Evolutionary conservation across 2,888 invertebrate genomes (phyloP).

Genomic region (Seira sanloemensis): DNA sequence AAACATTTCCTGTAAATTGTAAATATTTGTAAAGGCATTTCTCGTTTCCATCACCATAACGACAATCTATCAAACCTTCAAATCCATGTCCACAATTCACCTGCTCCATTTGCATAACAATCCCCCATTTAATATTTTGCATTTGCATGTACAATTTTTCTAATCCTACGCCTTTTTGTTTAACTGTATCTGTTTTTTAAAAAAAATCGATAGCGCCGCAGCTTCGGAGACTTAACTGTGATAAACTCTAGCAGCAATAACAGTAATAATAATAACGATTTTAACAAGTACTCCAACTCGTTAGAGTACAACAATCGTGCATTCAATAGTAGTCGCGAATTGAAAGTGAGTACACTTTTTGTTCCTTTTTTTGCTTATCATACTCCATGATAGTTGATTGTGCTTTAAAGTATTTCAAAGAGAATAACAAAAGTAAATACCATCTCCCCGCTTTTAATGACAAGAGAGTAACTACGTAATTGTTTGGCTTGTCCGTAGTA

Average conservation of each 20-base stretch:
- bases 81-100: too few species aligned
- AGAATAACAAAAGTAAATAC: too few species aligned
- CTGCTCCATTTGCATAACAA: too few species aligned
- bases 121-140: background rate
- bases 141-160: background rate
- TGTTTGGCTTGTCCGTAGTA: too few species aligned
- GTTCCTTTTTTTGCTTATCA: background rate
- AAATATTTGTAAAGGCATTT: too few species aligned
- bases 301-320: background rate
- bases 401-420: background rate
- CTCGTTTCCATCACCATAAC: too few species aligned
- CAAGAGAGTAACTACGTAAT: too few species aligned
- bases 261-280: background rate
- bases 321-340: background rate
- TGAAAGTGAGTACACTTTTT: background rate
- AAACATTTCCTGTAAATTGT: too few species aligned
- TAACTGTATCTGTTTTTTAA: slow-evolving; percentile 12
- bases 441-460: too few species aligned
- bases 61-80: too few species aligned
- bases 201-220: slow-evolving; percentile 49
- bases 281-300: background rate
- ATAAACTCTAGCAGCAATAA: background rate
- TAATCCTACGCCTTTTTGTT: too few species aligned
- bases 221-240: slow-evolving; percentile 57
- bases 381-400: too few species aligned